Base-by-base conservation (phyloP, 2,888 invertebrate genomes). In the Geophilus truncorum region DNA sequence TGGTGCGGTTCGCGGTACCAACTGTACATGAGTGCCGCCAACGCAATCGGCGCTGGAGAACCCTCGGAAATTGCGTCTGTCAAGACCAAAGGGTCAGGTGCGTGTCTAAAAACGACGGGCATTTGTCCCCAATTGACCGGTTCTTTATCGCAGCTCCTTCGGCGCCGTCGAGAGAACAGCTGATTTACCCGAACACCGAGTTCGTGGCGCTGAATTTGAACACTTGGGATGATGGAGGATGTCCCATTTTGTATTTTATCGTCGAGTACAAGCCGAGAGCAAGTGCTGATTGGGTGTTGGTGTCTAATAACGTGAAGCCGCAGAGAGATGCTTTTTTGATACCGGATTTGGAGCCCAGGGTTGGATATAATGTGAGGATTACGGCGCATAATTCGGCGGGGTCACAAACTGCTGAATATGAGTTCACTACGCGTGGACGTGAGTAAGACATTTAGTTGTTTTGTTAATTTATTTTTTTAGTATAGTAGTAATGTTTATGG, bases 221-320 rank as follows among this genome's bases (percentile, higher is more conserved):
- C 70, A 91, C 93, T 7, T 96, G 96, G 96, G 93, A 93, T 84
- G 93, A 93, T 86, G 93, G 94, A 79, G 94, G 94, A 34, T 96
- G 96, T 86, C 92, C 93, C 0, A 92, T 96, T 83, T 90, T 90
- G 80, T 92, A 93, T 85, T 94, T 94, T 86, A 90, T 92, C 12
- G 90, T 95, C 21, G 93, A 93, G 80, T 88, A 88, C 83, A 62
- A 79, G 4, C 40, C 79, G 10, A 21, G 78, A 18, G n/a, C 34
- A 28, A 89, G 88, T 62, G 85, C 87, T 0, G 83, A 87, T 0
- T 90, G 90, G 92, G 88, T 88, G 25, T 85, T 90, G 15, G 89
- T 90, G 51, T 89, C 89, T 0, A 90, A 89, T 45, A 88, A 89
- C 28, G 87, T 89, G 0, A 78, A 80, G 89, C 89, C 1, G 88